Evolutionary conservation across 2,888 invertebrate genomes (phyloP).

Genomic region (Drosophila atripex): DNA sequence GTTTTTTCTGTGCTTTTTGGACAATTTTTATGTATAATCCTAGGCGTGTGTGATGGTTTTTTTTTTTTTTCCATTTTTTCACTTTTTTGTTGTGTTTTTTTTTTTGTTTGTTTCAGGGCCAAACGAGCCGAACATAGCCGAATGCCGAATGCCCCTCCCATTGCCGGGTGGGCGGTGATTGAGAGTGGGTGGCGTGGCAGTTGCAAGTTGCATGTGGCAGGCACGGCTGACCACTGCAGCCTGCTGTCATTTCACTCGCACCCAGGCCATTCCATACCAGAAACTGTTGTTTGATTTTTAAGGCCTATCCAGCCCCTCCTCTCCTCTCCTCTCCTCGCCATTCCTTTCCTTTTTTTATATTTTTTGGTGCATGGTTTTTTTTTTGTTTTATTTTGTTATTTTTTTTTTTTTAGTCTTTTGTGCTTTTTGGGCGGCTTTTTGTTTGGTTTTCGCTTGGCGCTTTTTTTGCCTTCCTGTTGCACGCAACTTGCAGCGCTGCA

Average conservation of each 20-base stretch:
- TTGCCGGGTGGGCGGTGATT: conserved; percentile 8
- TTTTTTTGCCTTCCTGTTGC: conserved; percentile 65
- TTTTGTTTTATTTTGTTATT: conserved; percentile 34
- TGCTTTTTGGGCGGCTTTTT: conserved; percentile 67
- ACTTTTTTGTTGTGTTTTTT: no score
- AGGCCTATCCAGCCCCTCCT: background rate
- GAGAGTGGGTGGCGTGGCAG: background rate
- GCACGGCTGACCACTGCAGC: conserved; percentile 42
- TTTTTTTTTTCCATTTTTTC: no score
- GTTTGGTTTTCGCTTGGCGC: conserved; percentile 59
- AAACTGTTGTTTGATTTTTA: conserved; percentile 61
- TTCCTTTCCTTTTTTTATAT: conserved; percentile 56
- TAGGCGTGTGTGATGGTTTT: conserved; percentile 37
- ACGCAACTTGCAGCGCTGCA: conserved; percentile 82
- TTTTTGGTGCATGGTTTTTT: conserved; percentile 42
- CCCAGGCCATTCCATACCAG: conserved; percentile 60
- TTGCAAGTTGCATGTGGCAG: conserved; percentile 8
- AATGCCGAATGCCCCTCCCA: conserved; percentile 28
- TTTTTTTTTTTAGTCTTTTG: conserved; percentile 51
- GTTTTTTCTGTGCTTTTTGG: conserved; percentile 45
- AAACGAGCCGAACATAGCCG: conserved; percentile 23
- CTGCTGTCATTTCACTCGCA: conserved; percentile 82
- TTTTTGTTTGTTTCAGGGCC: conserved; percentile 42
- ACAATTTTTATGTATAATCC: conserved; percentile 51
- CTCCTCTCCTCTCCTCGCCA: background rate